phyloP scores from a whole-genome alignment of 2,888 invertebrate genomes.

The Lycia hirtaria region DNA sequence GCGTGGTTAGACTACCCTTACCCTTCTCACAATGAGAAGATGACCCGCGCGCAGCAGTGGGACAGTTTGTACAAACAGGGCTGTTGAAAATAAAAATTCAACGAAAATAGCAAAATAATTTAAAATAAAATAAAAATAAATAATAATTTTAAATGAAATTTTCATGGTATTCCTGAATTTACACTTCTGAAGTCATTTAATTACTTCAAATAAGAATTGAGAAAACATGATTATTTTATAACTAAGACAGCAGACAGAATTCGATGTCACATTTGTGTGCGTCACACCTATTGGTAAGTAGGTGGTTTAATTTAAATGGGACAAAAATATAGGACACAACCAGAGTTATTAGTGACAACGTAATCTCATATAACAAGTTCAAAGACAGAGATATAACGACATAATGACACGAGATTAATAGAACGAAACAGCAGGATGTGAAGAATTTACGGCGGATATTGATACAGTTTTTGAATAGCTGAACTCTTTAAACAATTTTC shows the following conservation, averaged over 20 bases:
- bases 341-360: background rate
- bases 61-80: no score
- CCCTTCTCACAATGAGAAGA: no score
- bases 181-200: no score
- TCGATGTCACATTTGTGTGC: background rate
- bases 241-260: background rate
- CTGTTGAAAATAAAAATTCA: no score
- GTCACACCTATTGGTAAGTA: background rate
- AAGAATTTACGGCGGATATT: background rate
- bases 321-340: conserved; percentile 10
- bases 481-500: background rate
- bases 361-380: conserved; percentile 22
- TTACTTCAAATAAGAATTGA: no score
- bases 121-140: no score
- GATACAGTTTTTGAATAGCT: background rate
- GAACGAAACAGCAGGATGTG: conserved; percentile 10
- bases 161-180: no score
- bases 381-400: conserved; percentile 18
- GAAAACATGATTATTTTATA: background rate
- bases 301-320: conserved; percentile 4
- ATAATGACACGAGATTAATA: conserved; percentile 7
- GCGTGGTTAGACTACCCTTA: no score
- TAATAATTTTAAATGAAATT: no score
- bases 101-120: no score
- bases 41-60: no score